These are phyloP conservation scores for Octopus sinensis DNA, from an alignment of 1,140 invertebrate genomes.

Conservation along the genomic window DNA sequence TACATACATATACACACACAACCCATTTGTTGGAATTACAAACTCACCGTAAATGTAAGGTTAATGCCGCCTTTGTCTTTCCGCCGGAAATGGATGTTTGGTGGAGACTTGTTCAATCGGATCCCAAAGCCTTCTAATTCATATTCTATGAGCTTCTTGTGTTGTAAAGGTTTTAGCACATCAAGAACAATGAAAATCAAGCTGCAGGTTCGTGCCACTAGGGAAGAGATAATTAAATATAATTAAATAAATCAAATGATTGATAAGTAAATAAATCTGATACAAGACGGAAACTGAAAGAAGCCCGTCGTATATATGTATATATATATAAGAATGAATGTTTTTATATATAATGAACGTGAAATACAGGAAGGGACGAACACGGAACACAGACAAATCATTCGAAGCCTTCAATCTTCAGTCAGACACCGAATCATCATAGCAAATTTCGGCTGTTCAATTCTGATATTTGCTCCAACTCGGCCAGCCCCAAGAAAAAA, in stretches of 20 bases:
- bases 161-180: slow-evolving; percentile 92
- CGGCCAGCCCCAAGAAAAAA: too few species aligned
- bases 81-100: slow-evolving; percentile 91
- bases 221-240: slow-evolving; percentile 24
- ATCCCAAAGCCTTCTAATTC: slow-evolving; percentile 99
- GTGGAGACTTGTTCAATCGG: slow-evolving; percentile 92
- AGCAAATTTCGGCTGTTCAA: too few species aligned
- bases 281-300: background rate
- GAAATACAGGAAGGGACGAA: too few species aligned
- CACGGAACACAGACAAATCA: too few species aligned
- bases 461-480: too few species aligned
- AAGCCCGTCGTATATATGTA: too few species aligned
- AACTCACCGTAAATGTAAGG: slow-evolving; percentile 76
- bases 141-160: slow-evolving; percentile 94
- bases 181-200: slow-evolving; percentile 98
- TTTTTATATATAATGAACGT: too few species aligned
- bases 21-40: too few species aligned
- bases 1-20: too few species aligned
- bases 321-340: too few species aligned
- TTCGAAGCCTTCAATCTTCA: too few species aligned
- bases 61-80: slow-evolving; percentile 98
- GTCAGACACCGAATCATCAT: too few species aligned
- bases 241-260: background rate
- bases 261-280: background rate
- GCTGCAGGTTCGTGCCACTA: slow-evolving; percentile 94